These are phyloP conservation scores for Diacarnus erythraeanus DNA, from an alignment of 37 sponge, comb jelly and placozoan genomes.

Conservation along the genomic window DNA sequence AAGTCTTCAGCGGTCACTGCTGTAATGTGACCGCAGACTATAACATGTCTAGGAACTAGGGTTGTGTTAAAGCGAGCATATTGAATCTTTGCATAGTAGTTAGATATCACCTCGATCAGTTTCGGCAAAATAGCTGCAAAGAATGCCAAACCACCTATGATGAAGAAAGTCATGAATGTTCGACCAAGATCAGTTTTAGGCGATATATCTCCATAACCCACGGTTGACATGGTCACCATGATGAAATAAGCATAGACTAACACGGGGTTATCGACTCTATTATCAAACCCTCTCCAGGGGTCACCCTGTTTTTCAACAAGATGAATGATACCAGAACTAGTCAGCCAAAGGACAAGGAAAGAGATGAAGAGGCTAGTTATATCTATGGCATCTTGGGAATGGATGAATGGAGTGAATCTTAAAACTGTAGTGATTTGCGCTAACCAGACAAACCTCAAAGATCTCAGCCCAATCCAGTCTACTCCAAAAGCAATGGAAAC, in stretches of 20 bases:
- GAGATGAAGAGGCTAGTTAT: conserved; percentile 13
- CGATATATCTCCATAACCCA: conserved; percentile 83
- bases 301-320: conserved; percentile 75
- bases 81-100: conserved; percentile 5
- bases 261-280: conserved; percentile 16
- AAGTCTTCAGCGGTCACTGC: conserved; percentile 29
- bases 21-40: conserved; percentile 73
- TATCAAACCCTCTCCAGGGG: conserved; percentile 56
- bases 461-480: conserved; percentile 71
- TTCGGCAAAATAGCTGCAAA: conserved; percentile 49
- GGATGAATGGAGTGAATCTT: conserved; percentile 14
- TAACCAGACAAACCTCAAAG: conserved; percentile 62
- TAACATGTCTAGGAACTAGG: conserved; percentile 36
- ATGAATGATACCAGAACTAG: conserved; percentile 62
- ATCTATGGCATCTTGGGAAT: conserved; percentile 10
- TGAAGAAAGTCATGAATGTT: conserved; percentile 67
- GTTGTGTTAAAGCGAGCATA: conserved; percentile 32
- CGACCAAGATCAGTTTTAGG: conserved; percentile 62
- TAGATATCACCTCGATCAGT: conserved; percentile 7
- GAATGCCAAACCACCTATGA: conserved; percentile 63
- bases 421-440: conserved; percentile 27
- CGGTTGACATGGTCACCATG: conserved; percentile 83
- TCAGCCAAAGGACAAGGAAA: conserved; percentile 55
- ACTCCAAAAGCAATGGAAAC: conserved; percentile 31
- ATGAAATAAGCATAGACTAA: conserved; percentile 55